Conservation (phyloP, 2,113 vertebrate genomes). For the Probosciger aterrimus region DNA sequence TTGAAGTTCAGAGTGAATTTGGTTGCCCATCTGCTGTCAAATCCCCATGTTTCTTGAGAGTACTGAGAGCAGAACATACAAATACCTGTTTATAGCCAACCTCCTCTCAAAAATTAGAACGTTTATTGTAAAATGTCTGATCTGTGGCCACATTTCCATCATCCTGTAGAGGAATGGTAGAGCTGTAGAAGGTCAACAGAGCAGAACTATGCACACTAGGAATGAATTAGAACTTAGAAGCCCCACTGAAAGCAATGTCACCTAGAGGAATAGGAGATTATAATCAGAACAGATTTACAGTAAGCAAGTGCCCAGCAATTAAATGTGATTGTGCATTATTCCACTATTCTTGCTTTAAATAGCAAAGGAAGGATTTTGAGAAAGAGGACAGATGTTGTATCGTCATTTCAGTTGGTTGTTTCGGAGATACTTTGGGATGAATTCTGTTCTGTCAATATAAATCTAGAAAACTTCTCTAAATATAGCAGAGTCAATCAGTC, state of each 20-base stretch:
- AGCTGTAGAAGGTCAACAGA: background rate
- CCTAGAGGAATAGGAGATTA: background rate
- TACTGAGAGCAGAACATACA: background rate
- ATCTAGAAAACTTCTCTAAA: background rate
- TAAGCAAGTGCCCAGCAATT: background rate
- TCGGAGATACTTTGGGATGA: background rate
- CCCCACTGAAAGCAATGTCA: background rate
- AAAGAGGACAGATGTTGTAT: background rate
- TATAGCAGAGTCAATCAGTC: background rate
- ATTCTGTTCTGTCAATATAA: background rate
- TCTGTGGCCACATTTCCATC: background rate
- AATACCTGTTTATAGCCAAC: background rate
- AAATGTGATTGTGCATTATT: background rate
- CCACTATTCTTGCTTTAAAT: background rate
- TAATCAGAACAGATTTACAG: background rate
- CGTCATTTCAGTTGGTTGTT: background rate
- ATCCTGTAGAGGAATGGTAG: background rate
- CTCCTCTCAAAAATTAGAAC: background rate
- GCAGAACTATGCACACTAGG: background rate
- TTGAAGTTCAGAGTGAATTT: background rate
- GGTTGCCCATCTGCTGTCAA: slow-evolving; percentile 19
- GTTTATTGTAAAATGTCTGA: background rate
- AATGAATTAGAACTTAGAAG: background rate
- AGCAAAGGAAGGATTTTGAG: background rate
- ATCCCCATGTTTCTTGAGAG: background rate